These are phyloP conservation scores for Apocrypta bakeri DNA, from an alignment of 1,140 invertebrate species.

Conservation along the genomic window DNA sequence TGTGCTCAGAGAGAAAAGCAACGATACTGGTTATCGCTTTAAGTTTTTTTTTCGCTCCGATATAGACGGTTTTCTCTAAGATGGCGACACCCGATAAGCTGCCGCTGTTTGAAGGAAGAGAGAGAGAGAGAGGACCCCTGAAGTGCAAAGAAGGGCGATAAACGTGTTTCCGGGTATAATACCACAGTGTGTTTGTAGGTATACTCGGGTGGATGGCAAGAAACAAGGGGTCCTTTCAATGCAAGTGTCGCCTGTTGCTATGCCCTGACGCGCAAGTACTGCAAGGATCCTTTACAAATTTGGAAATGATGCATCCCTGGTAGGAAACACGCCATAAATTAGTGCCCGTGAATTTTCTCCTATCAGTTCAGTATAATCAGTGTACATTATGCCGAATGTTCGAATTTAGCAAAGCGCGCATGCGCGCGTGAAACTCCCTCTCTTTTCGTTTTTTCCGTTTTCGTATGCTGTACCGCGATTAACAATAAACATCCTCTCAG, in stretches of 20 bases:
- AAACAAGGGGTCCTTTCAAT: background rate
- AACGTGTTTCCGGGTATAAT: background rate
- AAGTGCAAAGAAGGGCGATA: background rate
- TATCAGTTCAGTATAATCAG: no score
- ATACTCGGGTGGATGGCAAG: background rate
- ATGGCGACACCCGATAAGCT: slow-evolving; percentile 24
- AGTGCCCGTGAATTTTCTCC: no score
- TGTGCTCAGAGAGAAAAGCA: background rate
- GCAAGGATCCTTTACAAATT: background rate
- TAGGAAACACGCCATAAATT: no score
- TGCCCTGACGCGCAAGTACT: background rate
- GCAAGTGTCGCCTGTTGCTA: background rate
- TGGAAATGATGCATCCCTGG: no score
- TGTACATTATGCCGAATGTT: no score
- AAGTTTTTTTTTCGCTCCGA: background rate
- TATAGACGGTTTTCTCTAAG: slow-evolving; percentile 8
- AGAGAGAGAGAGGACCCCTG: background rate
- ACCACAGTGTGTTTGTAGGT: no score
- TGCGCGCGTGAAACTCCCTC: no score
- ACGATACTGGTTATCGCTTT: background rate
- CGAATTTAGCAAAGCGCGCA: no score
- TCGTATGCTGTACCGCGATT: no score
- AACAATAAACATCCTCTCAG: no score
- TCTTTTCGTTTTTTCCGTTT: no score
- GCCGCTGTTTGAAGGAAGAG: background rate